Evolutionary conservation across 2,888 invertebrate species (phyloP).

Genomic region (Sisyra nigra): DNA sequence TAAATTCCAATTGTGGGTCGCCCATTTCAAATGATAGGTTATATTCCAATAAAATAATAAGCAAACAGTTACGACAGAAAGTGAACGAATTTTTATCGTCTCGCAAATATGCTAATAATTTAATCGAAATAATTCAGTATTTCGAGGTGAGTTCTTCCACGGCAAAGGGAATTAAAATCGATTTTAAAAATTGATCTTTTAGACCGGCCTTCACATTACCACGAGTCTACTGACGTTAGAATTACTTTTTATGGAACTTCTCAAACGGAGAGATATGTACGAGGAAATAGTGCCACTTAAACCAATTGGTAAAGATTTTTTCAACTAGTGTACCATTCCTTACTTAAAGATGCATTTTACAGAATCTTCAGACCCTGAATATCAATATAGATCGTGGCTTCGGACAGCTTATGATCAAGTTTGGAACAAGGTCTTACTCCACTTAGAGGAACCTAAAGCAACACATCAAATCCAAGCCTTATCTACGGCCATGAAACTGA

Average conservation of each 20-base stretch:
- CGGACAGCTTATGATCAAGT: conserved; percentile 51
- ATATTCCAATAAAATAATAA: no score
- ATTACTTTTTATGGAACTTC: conserved; percentile 49
- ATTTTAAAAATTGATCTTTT: conserved; percentile 7
- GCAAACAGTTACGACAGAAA: conserved; percentile 35
- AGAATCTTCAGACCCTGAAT: conserved; percentile 28
- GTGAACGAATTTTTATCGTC: conserved; percentile 55
- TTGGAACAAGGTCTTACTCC: conserved; percentile 37
- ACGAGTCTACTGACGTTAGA: conserved; percentile 52
- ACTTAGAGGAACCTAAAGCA: conserved; percentile 28
- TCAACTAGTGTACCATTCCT: neutral
- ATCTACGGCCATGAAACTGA: conserved; percentile 53
- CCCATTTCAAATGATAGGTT: no score
- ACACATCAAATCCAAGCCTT: conserved; percentile 29
- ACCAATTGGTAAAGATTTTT: conserved; percentile 28
- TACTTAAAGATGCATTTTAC: neutral
- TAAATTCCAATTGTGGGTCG: no score
- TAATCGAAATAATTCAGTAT: conserved; percentile 49
- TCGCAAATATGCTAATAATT: conserved; percentile 43
- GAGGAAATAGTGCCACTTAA: conserved; percentile 41
- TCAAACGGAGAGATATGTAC: conserved; percentile 48
- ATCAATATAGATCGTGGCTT: conserved; percentile 50
- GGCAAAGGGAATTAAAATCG: no score
- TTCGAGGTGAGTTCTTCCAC: conserved; percentile 37
- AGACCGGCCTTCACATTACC: conserved; percentile 26